These are phyloP conservation scores for Embidobia sp. DNA, from an alignment of 2,888 invertebrate genomes.

Conservation along the genomic window DNA sequence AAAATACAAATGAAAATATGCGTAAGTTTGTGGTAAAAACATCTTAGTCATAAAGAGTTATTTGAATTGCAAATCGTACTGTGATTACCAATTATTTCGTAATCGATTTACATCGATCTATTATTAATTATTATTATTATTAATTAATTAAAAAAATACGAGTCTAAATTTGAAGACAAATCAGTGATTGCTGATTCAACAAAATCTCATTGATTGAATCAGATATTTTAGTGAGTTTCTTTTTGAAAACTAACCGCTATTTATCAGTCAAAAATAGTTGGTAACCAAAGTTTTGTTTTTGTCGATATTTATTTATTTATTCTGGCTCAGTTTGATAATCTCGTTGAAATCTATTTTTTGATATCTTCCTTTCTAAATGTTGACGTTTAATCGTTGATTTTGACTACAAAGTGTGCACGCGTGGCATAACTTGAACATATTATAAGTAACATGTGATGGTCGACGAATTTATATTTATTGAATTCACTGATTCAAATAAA, in stretches of 20 bases:
- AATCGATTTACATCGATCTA: too few relatives aligned
- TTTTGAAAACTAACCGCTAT: not conserved
- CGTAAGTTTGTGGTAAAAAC: too few relatives aligned
- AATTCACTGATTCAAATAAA: slow-evolving; percentile 26
- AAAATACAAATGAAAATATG: too few relatives aligned
- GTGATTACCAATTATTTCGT: too few relatives aligned
- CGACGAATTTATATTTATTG: slow-evolving; percentile 39
- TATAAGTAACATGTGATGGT: slow-evolving; percentile 24
- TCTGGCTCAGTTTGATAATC: slow-evolving; percentile 5
- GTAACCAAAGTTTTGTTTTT: slow-evolving; percentile 18
- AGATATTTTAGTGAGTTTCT: slow-evolving; percentile 66
- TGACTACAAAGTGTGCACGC: not conserved
- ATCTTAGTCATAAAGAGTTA: too few relatives aligned
- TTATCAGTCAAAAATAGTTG: slow-evolving; percentile 10
- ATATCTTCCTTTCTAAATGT: slow-evolving; percentile 28
- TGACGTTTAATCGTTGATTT: slow-evolving; percentile 19
- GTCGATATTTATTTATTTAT: slow-evolving; percentile 46
- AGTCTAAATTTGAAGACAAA: too few relatives aligned
- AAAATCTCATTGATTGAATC: too few relatives aligned
- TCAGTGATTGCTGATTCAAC: too few relatives aligned
- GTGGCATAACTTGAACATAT: slow-evolving; percentile 16
- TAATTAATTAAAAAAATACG: too few relatives aligned
- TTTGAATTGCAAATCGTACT: too few relatives aligned
- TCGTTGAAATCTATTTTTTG: slow-evolving; percentile 8
- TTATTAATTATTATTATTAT: too few relatives aligned